Conservation (phyloP, 2,888 invertebrate genomes). For the Eupithecia centaureata region DNA sequence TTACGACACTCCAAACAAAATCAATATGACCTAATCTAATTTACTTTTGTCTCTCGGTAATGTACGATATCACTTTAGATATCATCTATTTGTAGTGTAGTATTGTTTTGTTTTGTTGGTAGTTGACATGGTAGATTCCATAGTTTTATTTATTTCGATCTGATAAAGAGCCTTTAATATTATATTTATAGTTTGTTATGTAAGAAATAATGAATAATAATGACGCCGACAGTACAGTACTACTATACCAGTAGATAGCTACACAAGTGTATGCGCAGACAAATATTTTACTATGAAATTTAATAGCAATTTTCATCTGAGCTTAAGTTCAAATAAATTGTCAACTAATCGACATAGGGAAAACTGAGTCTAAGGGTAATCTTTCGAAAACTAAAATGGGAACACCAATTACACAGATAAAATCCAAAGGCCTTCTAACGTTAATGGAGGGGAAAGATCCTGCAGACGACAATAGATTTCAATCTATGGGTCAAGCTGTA, state of each 20-base stretch:
- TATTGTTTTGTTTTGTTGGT: neutral
- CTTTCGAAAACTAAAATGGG: constrained; percentile 60
- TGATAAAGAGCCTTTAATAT: neutral
- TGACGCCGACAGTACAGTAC: too few relatives aligned
- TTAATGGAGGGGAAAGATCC: constrained; percentile 51
- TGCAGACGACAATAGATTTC: constrained; percentile 40
- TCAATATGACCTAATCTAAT: constrained; percentile 34
- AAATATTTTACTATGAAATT: too few relatives aligned
- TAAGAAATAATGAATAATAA: too few relatives aligned
- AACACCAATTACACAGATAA: constrained; percentile 68
- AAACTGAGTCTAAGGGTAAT: constrained; percentile 50
- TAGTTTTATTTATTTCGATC: too few relatives aligned
- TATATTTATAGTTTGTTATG: neutral
- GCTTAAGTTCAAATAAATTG: neutral
- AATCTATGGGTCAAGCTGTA: constrained; percentile 26
- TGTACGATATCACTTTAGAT: constrained; percentile 48
- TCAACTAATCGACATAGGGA: constrained; percentile 7
- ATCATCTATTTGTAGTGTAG: constrained; percentile 45
- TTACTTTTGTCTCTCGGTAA: constrained; percentile 57
- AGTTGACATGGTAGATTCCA: neutral
- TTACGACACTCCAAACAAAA: constrained; percentile 29
- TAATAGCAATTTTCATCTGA: neutral
- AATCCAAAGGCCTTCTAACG: constrained; percentile 57
- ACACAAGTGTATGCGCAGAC: too few relatives aligned
- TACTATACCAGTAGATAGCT: too few relatives aligned